Evolutionary conservation across 1,140 invertebrate genomes (phyloP), one percentile per base, ranked within the genome.

Genomic region (Psix sp.): DNA sequence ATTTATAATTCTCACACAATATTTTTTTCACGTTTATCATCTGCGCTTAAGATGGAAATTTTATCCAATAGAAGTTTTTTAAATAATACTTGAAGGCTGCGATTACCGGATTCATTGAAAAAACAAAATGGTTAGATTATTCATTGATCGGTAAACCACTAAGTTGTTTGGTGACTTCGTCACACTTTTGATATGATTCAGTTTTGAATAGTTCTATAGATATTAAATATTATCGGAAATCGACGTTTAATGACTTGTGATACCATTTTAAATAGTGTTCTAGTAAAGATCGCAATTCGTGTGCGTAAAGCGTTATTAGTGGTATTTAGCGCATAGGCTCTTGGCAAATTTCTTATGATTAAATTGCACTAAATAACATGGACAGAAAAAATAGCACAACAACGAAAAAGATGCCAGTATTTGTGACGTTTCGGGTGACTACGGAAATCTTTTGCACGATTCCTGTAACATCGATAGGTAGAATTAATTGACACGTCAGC

Each of bases 401-500:
- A 49, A 29, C 26, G 2, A 29, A 29, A n/a, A n/a, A n/a, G n/a
- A n/a, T n/a, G n/a, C n/a, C n/a, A 13, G 7, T 38, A 67, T 67
- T 74, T 65, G 72, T 75, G 65, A 70, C 59, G 52, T 42, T 59
- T 54, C 57, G 49, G 49, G 52, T 49, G 38, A 48, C 66, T 39
- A 62, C 59, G 48, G 45, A 60, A 62, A 62, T 63, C 21, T 49
- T 48, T 60, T 17, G 57, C 38, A 62, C 57, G 71, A 72, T 65
- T 65, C 56, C 16, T 46, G 35, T 29, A 43, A 76, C 36, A 24
- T 45, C 38, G 60, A 63, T 66, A 39, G 31, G 11, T 54, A 74
- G 73, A 76, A 79, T 77, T 77, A 79, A 79, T 77, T 77, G 73
- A 79, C 65, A 72, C 71, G 67, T 78, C 74, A 74, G 77, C 66